Conservation (phyloP, 2,797 vertebrate species). For the Phoxinus dragarum region DNA sequence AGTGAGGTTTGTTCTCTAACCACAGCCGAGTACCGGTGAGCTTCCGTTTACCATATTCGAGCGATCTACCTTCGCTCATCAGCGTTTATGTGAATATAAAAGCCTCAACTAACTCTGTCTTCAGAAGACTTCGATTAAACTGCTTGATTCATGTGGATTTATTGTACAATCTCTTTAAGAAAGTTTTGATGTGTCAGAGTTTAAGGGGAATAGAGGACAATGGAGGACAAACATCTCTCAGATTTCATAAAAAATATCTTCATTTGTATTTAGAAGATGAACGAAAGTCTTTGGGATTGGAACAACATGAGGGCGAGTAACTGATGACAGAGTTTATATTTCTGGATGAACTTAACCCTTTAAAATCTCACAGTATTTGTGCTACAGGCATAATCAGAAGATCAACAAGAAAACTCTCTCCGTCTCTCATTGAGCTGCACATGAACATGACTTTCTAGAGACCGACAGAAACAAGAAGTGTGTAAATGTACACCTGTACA, state of each 20-base stretch:
- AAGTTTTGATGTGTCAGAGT: neutral
- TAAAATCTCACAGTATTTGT: neutral
- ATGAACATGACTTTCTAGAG: neutral
- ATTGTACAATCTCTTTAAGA: neutral
- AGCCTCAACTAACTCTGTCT: neutral
- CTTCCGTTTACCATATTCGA: neutral
- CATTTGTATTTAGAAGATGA: neutral
- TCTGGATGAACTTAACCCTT: neutral
- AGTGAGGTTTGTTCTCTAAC: neutral
- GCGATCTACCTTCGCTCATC: neutral
- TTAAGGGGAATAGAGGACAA: neutral
- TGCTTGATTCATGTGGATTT: neutral
- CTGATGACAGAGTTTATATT: neutral
- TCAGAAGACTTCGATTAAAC: neutral
- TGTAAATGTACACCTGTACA: conserved; percentile 9
- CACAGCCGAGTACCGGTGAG: neutral
- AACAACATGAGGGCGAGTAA: neutral
- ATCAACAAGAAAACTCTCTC: neutral
- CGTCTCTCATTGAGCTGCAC: neutral
- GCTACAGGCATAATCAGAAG: neutral
- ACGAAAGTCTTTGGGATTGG: neutral
- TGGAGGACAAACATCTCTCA: neutral
- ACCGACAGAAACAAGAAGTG: neutral
- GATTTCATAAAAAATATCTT: neutral
- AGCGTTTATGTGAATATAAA: neutral